Percentiles rank a stretch among this genome's conserved stretches.
Conservation (phyloP, 1,140 invertebrate species). For the Cardiocondyla obscurior region DNA sequence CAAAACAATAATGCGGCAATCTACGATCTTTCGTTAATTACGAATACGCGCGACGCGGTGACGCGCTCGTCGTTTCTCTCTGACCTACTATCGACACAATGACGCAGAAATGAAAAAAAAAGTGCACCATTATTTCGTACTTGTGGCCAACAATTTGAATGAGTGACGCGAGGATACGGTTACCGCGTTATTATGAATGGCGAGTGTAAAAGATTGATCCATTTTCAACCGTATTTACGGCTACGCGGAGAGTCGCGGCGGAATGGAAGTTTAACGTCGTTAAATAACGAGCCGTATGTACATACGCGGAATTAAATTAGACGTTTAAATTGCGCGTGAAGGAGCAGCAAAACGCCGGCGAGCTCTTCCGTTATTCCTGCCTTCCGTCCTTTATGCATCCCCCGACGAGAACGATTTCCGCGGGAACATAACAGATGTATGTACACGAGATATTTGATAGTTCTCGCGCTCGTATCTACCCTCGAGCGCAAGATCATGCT, state of each 20-base stretch:
- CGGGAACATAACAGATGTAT: constrained; percentile 10
- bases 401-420: neutral
- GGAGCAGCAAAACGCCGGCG: neutral
- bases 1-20: neutral
- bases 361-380: neutral
- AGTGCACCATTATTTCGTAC: neutral
- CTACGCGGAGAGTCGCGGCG: neutral
- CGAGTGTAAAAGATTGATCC: neutral
- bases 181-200: neutral
- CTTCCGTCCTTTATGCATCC: neutral
- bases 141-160: neutral
- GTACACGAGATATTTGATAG: constrained; percentile 21
- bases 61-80: neutral
- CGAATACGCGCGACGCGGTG: neutral
- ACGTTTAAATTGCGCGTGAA: neutral
- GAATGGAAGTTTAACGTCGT: neutral
- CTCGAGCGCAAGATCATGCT: neutral
- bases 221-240: neutral
- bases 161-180: neutral
- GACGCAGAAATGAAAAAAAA: neutral
- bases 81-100: constrained; percentile 25
- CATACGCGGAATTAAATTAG: neutral
- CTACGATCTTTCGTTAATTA: constrained; percentile 25
- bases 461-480: neutral
- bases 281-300: neutral